Base-by-base conservation (phyloP, 2,888 invertebrate genomes). In the Lithophane ornitopus region DNA sequence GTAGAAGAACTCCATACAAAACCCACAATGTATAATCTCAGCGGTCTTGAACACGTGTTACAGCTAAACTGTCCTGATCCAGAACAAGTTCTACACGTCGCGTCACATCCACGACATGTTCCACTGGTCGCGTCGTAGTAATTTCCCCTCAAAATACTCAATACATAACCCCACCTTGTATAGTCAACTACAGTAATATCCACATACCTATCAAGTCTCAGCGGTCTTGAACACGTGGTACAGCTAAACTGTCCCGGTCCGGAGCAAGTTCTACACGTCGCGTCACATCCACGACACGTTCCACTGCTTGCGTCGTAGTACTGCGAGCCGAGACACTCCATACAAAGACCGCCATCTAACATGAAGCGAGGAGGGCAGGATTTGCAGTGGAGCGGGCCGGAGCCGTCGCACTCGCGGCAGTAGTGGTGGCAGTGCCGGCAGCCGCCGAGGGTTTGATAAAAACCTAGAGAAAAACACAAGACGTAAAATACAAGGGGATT, bases 371-470 rank as follows among this genome's bases (percentile, higher is more conserved):
- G 95, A 0, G 98, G 98, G 85, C 98, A 98, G 0, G 98, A 97
- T 61, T 97, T 98, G 93, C 98, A 98, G 89, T 97, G 97, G 69
- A 98, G 94, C 0, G 98, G 98, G 0, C 98, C 98, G 70, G 98
- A 98, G 82, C 98, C 99, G 92, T 98, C 98, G 93, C 99, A 99
- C 88, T 98, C 98, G 85, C 98, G 97, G 94, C 99, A 99, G 91
- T 98, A 98, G 93, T 98, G 98, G 95, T 98, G 98, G 94, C 99
- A 99, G 93, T 98, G 98, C 85, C 98, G 98, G 91, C 99, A 99
- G 14, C 98, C 98, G 88, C 97, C 98, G 83, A 97, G 97, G 8
- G 98, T 98, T 94, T 98, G 98, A 95, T 98, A 99, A 94, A 98
- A 98, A 59, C 98, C 96, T 96, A 87, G 3, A 34, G 12, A 9